Conservation (phyloP, 2,888 invertebrate genomes). For the Microctonus brassicae region DNA sequence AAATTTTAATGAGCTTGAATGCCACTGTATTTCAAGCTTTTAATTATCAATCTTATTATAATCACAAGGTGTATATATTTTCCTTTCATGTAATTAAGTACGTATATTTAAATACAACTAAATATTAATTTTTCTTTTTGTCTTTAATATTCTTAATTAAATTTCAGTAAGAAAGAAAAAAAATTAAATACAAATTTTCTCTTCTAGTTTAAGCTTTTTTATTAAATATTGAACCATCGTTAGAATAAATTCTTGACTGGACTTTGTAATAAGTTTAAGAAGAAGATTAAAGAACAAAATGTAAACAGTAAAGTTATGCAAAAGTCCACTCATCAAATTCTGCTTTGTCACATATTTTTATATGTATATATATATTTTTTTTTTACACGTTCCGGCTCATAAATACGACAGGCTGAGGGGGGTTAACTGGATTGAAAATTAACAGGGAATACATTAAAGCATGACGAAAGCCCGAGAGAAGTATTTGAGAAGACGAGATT, state of each 20-base stretch:
- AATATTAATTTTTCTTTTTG: background rate
- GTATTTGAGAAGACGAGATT: slow-evolving; percentile 15
- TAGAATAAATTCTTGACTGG: background rate
- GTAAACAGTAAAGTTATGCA: background rate
- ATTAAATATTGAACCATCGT: background rate
- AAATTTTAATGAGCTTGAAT: background rate
- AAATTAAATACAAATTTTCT: background rate
- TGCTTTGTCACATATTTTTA: background rate
- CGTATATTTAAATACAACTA: background rate
- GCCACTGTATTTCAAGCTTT: no score
- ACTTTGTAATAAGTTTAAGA: background rate
- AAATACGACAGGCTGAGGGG: background rate
- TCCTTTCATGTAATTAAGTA: background rate
- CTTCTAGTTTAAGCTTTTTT: background rate
- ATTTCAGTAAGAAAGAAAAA: background rate
- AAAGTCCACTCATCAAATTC: background rate
- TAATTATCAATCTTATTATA: background rate
- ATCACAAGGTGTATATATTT: background rate
- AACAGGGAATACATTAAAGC: slow-evolving; percentile 36
- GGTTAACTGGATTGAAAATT: slow-evolving; percentile 43
- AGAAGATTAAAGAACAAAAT: background rate
- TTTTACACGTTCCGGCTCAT: background rate
- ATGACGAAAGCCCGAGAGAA: slow-evolving; percentile 26
- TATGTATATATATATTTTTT: no score
- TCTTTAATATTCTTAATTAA: background rate